Evolutionary conservation across 2,888 invertebrate genomes (phyloP).

Genomic region (Caenorhabditis auriculariae): DNA sequence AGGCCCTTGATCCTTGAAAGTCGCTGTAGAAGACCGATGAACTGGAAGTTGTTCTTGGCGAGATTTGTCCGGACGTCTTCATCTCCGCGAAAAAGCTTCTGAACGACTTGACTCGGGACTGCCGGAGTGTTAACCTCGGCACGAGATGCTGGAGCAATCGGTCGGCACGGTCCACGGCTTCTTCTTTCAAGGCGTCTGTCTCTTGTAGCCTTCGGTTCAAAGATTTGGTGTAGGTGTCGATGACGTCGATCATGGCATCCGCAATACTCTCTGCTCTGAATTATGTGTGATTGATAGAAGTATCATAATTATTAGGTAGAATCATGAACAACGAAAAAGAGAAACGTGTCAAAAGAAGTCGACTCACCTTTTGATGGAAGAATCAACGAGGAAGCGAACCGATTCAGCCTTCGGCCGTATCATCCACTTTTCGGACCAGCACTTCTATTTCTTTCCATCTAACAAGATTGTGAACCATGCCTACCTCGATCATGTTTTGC

Average conservation of each 20-base stretch:
- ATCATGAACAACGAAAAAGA: too few relatives aligned
- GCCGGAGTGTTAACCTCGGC: constrained; percentile 35
- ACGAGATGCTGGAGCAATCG: constrained; percentile 36
- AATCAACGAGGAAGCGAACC: constrained; percentile 50
- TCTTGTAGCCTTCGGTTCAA: constrained; percentile 42
- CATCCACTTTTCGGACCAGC: constrained; percentile 42
- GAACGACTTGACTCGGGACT: too few relatives aligned
- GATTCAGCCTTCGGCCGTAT: constrained; percentile 48
- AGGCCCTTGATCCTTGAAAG: constrained; percentile 40
- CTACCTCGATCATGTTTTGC: constrained; percentile 37
- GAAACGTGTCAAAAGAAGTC: too few relatives aligned
- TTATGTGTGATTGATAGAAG: too few relatives aligned
- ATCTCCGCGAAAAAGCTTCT: too few relatives aligned
- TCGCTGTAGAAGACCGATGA: constrained; percentile 57
- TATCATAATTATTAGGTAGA: too few relatives aligned
- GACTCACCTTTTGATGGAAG: constrained; percentile 39
- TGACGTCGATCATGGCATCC: constrained; percentile 48
- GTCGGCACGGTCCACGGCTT: constrained; percentile 39
- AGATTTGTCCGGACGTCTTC: constrained; percentile 50
- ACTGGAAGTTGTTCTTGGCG: constrained; percentile 50
- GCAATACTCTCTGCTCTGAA: constrained; percentile 42
- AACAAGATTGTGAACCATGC: too few relatives aligned
- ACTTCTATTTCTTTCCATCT: constrained; percentile 28
- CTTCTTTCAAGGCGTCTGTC: constrained; percentile 38
- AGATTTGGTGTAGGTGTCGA: constrained; percentile 48